These are phyloP conservation scores for Orius insidiosus DNA, from an alignment of 1,140 invertebrate genomes.

Conservation along the genomic window DNA sequence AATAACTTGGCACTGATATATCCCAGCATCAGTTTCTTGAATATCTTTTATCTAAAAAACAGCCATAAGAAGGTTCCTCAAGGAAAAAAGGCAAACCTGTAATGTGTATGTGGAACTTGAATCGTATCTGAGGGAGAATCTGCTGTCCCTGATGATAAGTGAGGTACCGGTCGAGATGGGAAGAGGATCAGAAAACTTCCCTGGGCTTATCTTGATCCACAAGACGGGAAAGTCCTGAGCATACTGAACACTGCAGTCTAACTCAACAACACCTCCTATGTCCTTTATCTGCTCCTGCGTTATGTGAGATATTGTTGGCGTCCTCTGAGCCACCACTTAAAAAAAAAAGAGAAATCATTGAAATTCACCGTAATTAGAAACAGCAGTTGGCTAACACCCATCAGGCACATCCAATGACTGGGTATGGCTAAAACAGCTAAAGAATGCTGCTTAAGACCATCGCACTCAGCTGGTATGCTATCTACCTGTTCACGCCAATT, in stretches of 20 bases:
- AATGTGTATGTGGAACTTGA: conserved; percentile 61
- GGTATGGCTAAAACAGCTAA: too few relatives aligned
- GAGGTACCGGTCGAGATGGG: conserved; percentile 62
- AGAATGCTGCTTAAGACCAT: too few relatives aligned
- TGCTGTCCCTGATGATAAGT: conserved; percentile 67
- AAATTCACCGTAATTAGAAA: too few relatives aligned
- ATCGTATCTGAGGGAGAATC: conserved; percentile 71
- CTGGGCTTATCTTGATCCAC: conserved; percentile 54
- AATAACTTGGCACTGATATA: conserved; percentile 72
- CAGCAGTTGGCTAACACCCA: too few relatives aligned
- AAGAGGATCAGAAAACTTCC: conserved; percentile 35
- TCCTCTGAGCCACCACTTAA: conserved; percentile 46
- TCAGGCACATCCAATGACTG: too few relatives aligned
- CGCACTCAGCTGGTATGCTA: too few relatives aligned
- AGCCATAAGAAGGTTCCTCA: background rate
- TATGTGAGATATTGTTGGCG: conserved; percentile 80
- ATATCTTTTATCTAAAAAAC: conserved; percentile 70
- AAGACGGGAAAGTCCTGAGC: conserved; percentile 66
- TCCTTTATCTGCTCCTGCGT: conserved; percentile 81
- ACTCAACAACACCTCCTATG: conserved; percentile 72
- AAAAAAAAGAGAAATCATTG: too few relatives aligned
- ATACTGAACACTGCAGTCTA: conserved; percentile 80
- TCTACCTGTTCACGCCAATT: too few relatives aligned
- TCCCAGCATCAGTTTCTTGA: conserved; percentile 81
- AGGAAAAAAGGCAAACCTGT: conserved; percentile 34